A percentile compares a stretch with the other conserved stretches of the same genome.
Conservation (phyloP, 2,113 vertebrate species). For the Narcine bancroftii region DNA sequence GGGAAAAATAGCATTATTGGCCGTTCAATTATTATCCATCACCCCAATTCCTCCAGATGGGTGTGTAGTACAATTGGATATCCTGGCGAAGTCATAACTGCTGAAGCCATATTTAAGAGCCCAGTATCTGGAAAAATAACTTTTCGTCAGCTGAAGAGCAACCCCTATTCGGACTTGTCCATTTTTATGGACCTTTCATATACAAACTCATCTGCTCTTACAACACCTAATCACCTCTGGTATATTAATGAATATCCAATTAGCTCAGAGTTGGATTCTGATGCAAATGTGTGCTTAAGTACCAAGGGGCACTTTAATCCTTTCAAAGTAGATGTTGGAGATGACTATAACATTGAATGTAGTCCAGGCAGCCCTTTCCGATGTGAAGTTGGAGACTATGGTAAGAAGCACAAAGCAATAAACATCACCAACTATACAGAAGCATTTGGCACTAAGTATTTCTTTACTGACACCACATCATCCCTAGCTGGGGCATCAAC, state of each 20-base stretch:
- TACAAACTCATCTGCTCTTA: slow-evolving; percentile 42
- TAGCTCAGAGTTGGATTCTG: slow-evolving; percentile 56
- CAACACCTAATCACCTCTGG: slow-evolving; percentile 59
- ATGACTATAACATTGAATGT: slow-evolving; percentile 53
- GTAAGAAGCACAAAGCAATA: slow-evolving; percentile 51
- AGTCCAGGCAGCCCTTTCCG: slow-evolving; percentile 48
- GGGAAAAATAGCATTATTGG: slow-evolving; percentile 64
- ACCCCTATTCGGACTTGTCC: slow-evolving; percentile 62
- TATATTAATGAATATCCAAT: slow-evolving; percentile 61
- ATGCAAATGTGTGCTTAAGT: slow-evolving; percentile 47
- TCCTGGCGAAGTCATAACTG: slow-evolving; percentile 51
- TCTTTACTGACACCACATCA: slow-evolving; percentile 63
- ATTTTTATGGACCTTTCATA: slow-evolving; percentile 59
- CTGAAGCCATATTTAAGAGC: slow-evolving; percentile 51
- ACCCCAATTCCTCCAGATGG: slow-evolving; percentile 44
- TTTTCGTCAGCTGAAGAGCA: slow-evolving; percentile 54
- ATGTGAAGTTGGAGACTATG: slow-evolving; percentile 63
- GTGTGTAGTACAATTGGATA: slow-evolving; percentile 57
- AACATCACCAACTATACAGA: slow-evolving; percentile 44
- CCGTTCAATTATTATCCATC: slow-evolving; percentile 62
- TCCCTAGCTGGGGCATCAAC: slow-evolving; percentile 47
- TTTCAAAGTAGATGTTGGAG: slow-evolving; percentile 46
- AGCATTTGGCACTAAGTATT: slow-evolving; percentile 47
- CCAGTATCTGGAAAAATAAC: slow-evolving; percentile 56
- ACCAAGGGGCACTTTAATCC: slow-evolving; percentile 64